phyloP scores from a whole-genome alignment of 2,888 invertebrate genomes.

The Sesia bembeciformis region DNA sequence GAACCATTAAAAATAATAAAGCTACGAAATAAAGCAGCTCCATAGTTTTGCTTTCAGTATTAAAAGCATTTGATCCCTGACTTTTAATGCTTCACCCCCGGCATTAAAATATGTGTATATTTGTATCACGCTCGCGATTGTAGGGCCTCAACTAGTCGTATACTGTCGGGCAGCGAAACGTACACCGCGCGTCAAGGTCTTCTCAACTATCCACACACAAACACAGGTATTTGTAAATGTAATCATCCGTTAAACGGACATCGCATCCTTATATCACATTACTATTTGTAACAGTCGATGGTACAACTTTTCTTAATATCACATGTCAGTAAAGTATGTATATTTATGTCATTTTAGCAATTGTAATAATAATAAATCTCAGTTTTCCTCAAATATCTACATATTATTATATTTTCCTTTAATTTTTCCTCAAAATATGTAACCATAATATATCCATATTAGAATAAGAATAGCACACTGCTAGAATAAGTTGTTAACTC shows the following conservation, averaged over 20 bases:
- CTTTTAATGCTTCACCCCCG: slow-evolving; percentile 74
- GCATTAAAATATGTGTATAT: slow-evolving; percentile 74
- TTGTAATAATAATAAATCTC: too few relatives aligned
- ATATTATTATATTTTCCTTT: too few relatives aligned
- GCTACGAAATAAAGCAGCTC: slow-evolving; percentile 17
- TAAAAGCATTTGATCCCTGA: slow-evolving; percentile 74
- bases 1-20: too few relatives aligned
- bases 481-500: too few relatives aligned
- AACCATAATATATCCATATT: too few relatives aligned
- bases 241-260: not conserved
- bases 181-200: slow-evolving; percentile 60
- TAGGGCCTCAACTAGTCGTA: slow-evolving; percentile 55
- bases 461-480: too few relatives aligned
- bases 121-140: slow-evolving; percentile 72
- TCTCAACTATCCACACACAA: slow-evolving; percentile 24
- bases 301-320: too few relatives aligned
- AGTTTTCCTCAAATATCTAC: too few relatives aligned
- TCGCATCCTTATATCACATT: not conserved
- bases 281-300: not conserved
- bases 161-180: slow-evolving; percentile 38
- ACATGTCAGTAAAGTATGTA: too few relatives aligned
- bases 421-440: too few relatives aligned
- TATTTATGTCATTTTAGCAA: too few relatives aligned
- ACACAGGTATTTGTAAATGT: slow-evolving; percentile 4
- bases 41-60: slow-evolving; percentile 39